These are phyloP conservation scores for Drosophila punjabiensis DNA, from an alignment of 1,140 invertebrate genomes.

Conservation along the genomic window DNA sequence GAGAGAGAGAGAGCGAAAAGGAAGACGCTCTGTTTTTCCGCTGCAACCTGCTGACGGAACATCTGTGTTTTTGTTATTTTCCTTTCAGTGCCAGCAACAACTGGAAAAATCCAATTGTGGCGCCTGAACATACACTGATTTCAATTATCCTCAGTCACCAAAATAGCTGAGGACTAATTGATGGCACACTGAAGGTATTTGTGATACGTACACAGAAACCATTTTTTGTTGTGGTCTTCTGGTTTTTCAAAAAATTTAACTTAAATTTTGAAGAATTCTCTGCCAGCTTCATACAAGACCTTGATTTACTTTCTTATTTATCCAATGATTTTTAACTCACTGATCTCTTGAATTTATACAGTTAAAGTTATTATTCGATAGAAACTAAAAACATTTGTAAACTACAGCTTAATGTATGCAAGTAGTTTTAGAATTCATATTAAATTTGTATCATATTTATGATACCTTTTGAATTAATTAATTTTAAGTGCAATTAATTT, in stretches of 20 bases:
- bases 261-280: background rate
- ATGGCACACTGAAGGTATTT: constrained; percentile 24
- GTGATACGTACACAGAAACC: background rate
- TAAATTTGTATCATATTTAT: too few species aligned
- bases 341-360: too few species aligned
- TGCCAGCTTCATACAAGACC: background rate
- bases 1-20: background rate
- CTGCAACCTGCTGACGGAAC: constrained; percentile 56
- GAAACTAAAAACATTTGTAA: too few species aligned
- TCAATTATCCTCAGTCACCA: constrained; percentile 45
- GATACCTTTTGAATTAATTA: too few species aligned
- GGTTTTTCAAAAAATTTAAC: too few species aligned
- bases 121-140: constrained; percentile 43
- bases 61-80: constrained; percentile 79
- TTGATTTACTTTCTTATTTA: too few species aligned
- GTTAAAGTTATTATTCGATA: too few species aligned
- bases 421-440: too few species aligned
- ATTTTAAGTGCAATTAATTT: too few species aligned
- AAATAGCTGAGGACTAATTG: constrained; percentile 41
- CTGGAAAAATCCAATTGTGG: constrained; percentile 49
- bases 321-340: too few species aligned
- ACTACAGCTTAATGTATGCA: too few species aligned
- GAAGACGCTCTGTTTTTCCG: constrained; percentile 3
- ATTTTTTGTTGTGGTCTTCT: background rate
- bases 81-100: constrained; percentile 25